These are phyloP conservation scores for Riparia riparia DNA, from an alignment of 2,113 vertebrate species.

Conservation along the genomic window DNA sequence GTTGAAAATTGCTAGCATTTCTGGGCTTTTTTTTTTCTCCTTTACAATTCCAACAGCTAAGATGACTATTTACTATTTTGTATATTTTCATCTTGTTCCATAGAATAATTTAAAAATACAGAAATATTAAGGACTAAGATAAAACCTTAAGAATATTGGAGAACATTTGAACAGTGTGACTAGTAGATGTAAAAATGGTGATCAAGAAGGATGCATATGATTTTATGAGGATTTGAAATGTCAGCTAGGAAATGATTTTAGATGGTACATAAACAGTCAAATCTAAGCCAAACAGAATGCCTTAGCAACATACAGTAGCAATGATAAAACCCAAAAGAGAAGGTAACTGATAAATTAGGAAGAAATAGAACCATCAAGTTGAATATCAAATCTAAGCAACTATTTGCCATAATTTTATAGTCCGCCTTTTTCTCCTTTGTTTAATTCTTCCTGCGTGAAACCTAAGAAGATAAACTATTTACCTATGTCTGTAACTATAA, in stretches of 20 bases:
- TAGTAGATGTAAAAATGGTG: neutral
- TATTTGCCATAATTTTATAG: neutral
- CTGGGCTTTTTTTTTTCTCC: fast-evolving
- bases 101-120: neutral
- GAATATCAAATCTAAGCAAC: neutral
- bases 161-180: neutral
- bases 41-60: neutral
- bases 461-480: neutral
- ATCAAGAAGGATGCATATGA: neutral
- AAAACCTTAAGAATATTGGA: neutral
- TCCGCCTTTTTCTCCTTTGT: neutral
- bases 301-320: neutral
- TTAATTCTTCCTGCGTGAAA: neutral
- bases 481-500: neutral
- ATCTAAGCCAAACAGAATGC: neutral
- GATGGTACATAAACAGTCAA: neutral
- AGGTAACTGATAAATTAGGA: neutral
- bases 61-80: neutral
- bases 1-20: neutral
- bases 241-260: neutral
- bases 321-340: neutral
- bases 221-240: neutral
- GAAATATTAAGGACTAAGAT: neutral
- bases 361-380: neutral
- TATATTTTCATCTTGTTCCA: neutral